A percentile compares a stretch with the other conserved stretches of the same genome.
Evolutionary conservation across 2,113 vertebrate genomes (phyloP).

Genomic region (Stigmatopora argus): DNA sequence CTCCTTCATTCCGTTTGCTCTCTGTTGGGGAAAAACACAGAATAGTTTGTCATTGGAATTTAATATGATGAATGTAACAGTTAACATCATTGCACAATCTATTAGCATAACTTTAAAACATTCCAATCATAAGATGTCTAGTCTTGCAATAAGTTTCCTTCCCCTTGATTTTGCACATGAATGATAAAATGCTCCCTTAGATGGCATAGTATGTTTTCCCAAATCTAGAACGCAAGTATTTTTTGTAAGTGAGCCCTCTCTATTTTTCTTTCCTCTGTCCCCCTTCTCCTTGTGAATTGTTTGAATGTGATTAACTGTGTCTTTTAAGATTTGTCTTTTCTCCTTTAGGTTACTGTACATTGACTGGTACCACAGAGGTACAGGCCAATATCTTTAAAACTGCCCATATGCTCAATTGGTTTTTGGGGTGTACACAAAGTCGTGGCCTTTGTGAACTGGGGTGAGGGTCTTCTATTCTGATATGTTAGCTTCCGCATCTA

Average conservation of each 20-base stretch:
- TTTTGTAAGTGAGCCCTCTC: conserved; percentile 89
- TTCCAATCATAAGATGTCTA: conserved; percentile 46
- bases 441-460: conserved; percentile 48
- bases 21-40: conserved; percentile 65
- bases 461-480: neutral
- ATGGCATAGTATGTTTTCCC: conserved; percentile 81
- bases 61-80: conserved; percentile 65
- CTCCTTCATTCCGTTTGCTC: conserved; percentile 36
- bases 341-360: conserved; percentile 89
- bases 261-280: conserved; percentile 72
- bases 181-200: conserved; percentile 62
- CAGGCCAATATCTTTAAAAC: conserved; percentile 77
- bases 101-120: conserved; percentile 47
- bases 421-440: conserved; percentile 85
- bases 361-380: conserved; percentile 97
- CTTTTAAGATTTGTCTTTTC: conserved; percentile 96
- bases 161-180: conserved; percentile 56
- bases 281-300: conserved; percentile 85
- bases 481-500: neutral
- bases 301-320: conserved; percentile 98
- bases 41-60: conserved; percentile 98
- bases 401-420: conserved; percentile 62
- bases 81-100: conserved; percentile 49
- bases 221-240: conserved; percentile 85
- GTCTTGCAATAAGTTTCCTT: conserved; percentile 72